Conservation (phyloP, 2,113 vertebrate species). For the Choloepus hoffmanni region DNA sequence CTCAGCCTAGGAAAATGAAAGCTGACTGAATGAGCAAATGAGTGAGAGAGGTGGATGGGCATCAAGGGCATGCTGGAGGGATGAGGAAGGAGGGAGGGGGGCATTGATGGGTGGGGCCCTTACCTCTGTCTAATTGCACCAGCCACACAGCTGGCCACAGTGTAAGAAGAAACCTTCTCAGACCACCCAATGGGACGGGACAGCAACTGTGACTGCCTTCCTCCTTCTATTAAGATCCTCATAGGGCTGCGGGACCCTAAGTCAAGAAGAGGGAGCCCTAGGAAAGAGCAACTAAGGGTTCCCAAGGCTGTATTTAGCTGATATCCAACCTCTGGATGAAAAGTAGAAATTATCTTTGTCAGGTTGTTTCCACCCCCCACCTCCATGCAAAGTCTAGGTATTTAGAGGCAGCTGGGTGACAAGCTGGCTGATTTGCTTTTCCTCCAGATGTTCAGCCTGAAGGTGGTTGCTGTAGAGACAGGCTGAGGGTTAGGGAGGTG, state of each 20-base stretch:
- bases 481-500: neutral
- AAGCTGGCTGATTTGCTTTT: neutral
- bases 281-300: neutral
- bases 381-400: neutral
- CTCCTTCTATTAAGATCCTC: neutral
- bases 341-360: constrained; percentile 4
- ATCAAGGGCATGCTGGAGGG: neutral
- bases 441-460: constrained; percentile 42
- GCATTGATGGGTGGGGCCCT: accelerated
- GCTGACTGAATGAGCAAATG: neutral
- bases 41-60: neutral
- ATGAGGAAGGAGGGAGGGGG: neutral
- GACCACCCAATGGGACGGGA: neutral
- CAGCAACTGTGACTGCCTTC: neutral
- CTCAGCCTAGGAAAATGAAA: neutral
- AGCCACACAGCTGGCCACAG: neutral
- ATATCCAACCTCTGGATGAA: constrained; percentile 35
- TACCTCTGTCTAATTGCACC: neutral
- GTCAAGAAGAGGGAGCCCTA: neutral
- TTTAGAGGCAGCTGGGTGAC: constrained; percentile 53
- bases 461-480: neutral
- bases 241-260: neutral
- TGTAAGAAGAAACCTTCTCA: neutral
- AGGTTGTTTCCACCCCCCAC: neutral
- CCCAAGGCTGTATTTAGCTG: neutral